Percentiles rank a stretch among this genome's conserved stretches.
Conservation (phyloP, 64 coral and sea anemone species). For the Trachythela sp. region DNA sequence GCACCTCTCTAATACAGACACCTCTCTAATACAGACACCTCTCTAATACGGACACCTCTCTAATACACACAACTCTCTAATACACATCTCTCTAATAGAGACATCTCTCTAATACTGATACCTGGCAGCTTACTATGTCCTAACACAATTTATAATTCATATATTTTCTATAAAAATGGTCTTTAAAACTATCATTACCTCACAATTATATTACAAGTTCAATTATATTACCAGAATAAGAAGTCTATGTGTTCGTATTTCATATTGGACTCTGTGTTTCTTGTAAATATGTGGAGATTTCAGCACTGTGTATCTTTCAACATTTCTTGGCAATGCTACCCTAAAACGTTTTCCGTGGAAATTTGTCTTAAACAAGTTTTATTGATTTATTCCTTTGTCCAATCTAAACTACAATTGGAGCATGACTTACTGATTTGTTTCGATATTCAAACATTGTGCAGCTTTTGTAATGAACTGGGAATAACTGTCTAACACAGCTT, state of each 20-base stretch:
- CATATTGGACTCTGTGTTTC: constrained; percentile 98
- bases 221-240: constrained; percentile 68
- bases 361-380: not conserved
- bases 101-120: too few relatives aligned
- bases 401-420: not conserved
- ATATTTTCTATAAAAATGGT: too few relatives aligned
- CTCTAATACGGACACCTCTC: too few relatives aligned
- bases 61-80: too few relatives aligned
- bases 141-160: too few relatives aligned
- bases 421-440: constrained; percentile 70
- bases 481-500: constrained; percentile 87
- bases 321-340: constrained; percentile 71
- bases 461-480: constrained; percentile 83
- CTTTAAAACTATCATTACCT: too few relatives aligned
- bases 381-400: not conserved
- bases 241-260: constrained; percentile 75
- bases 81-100: too few relatives aligned
- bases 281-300: constrained; percentile 99
- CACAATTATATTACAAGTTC: constrained; percentile 2
- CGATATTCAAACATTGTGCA: constrained; percentile 62
- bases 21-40: too few relatives aligned
- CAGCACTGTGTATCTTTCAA: constrained; percentile 81
- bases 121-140: too few relatives aligned
- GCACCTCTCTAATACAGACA: too few relatives aligned
- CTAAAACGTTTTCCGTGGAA: constrained; percentile 1